phyloP scores from a whole-genome alignment of 2,113 vertebrate genomes.

The Gambusia affinis region DNA sequence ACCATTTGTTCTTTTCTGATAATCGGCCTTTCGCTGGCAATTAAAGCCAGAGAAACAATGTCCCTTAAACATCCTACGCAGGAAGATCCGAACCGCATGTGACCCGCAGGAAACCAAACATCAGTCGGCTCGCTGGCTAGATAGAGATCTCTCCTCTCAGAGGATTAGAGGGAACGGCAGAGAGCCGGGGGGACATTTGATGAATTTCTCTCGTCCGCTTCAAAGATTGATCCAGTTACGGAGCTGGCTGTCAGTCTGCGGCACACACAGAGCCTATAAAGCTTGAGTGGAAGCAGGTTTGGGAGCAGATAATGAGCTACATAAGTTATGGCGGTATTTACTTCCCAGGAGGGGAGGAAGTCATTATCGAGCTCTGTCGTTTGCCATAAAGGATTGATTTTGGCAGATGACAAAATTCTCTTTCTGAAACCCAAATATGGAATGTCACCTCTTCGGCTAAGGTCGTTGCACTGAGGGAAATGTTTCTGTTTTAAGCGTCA shows the following conservation, averaged over 20 bases:
- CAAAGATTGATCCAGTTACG: conserved; percentile 74
- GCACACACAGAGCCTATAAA: conserved; percentile 54
- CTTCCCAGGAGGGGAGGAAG: conserved; percentile 56
- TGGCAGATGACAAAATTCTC: conserved; percentile 40
- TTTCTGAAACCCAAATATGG: background rate
- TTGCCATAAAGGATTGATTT: conserved; percentile 58
- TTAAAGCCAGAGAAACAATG: conserved; percentile 61
- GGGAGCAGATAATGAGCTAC: conserved; percentile 72
- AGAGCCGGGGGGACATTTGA: conserved; percentile 67
- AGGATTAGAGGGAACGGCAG: conserved; percentile 64
- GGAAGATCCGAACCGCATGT: conserved; percentile 74
- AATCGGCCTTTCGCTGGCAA: conserved; percentile 57
- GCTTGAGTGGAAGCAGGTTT: conserved; percentile 78
- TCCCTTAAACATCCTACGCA: conserved; percentile 61
- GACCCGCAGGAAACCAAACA: conserved; percentile 63
- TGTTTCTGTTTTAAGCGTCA: background rate
- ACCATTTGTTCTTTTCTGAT: conserved; percentile 45
- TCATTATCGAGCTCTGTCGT: conserved; percentile 61
- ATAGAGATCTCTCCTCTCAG: conserved; percentile 75
- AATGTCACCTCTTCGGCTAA: background rate
- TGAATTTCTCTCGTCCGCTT: conserved; percentile 66
- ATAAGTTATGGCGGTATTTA: conserved; percentile 66
- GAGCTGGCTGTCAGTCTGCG: conserved; percentile 58
- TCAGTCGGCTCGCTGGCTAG: conserved; percentile 59
- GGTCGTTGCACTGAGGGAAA: background rate